phyloP scores from a whole-genome alignment of 35 echinoderm and acorn worm species.

The Heliocidaris tuberculata region DNA sequence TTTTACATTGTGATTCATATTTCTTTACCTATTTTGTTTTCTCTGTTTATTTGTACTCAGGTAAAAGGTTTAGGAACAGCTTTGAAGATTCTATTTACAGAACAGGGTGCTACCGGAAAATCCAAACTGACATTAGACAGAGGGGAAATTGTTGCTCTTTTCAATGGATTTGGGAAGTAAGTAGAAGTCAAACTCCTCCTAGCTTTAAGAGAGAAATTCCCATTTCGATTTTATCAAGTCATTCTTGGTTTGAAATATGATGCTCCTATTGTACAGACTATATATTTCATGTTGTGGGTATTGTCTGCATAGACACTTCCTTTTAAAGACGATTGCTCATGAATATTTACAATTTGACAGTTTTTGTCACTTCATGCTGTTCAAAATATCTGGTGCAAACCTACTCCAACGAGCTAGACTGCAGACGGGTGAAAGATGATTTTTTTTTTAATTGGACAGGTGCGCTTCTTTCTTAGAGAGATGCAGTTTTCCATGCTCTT shows the following conservation, averaged over 20 bases:
- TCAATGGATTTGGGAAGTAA: conserved; percentile 93
- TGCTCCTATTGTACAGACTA: not conserved
- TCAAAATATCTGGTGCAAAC: too few species aligned
- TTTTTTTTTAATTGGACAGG: too few species aligned
- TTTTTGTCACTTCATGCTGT: not conserved
- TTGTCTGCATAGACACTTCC: not conserved
- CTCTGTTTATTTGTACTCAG: conserved; percentile 32
- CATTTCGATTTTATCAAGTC: too few species aligned
- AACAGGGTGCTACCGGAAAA: conserved; percentile 27
- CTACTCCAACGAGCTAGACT: too few species aligned
- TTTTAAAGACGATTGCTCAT: not conserved
- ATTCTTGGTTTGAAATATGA: not conserved
- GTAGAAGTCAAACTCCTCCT: not conserved
- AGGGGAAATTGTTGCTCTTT: conserved; percentile 78
- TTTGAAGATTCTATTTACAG: conserved; percentile 90
- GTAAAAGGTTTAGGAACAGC: conserved; percentile 88
- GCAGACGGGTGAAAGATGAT: too few species aligned
- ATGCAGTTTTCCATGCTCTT: too few species aligned
- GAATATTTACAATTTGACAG: not conserved
- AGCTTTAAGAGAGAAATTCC: not conserved
- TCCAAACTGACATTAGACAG: conserved; percentile 64
- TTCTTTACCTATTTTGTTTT: not conserved
- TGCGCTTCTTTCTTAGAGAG: too few species aligned
- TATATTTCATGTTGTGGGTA: too few species aligned
- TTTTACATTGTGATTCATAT: too few species aligned